phyloP scores from a whole-genome alignment of 2,113 vertebrate genomes.

The Calyptomena viridis region DNA sequence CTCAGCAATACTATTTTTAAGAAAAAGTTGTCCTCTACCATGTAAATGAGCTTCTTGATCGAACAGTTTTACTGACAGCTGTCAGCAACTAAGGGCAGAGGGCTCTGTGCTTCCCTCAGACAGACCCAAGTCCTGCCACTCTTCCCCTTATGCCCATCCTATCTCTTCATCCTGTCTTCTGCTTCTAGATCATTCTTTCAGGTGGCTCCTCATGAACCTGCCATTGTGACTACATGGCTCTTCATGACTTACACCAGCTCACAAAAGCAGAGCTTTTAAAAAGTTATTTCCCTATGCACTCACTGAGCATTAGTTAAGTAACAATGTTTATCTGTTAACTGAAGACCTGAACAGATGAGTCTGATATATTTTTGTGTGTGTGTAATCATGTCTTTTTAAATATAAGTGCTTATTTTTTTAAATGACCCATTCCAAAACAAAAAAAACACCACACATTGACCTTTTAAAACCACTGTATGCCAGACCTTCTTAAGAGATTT shows the following conservation, averaged over 20 bases:
- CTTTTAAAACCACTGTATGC: slow-evolving; percentile 48
- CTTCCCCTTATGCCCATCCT: fast-evolving
- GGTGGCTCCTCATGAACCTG: background rate
- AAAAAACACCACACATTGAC: background rate
- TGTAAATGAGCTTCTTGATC: background rate
- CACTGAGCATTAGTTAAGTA: background rate
- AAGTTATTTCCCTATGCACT: background rate
- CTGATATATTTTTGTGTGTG: background rate
- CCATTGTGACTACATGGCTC: background rate
- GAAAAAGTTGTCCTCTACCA: background rate
- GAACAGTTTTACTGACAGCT: background rate
- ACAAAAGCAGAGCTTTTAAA: background rate
- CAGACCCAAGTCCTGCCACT: background rate
- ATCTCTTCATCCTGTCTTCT: background rate
- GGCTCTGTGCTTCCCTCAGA: background rate
- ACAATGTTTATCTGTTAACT: background rate
- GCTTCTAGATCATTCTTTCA: background rate
- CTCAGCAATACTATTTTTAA: background rate
- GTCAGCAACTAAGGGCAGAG: background rate
- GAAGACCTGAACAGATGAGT: background rate
- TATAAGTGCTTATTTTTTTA: slow-evolving; percentile 28
- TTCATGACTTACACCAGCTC: background rate
- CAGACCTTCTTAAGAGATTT: slow-evolving; percentile 69
- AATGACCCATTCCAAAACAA: slow-evolving; percentile 27
- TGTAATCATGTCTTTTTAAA: slow-evolving; percentile 27